Evolutionary conservation across 2,113 vertebrate species (phyloP), one percentile per base, ranked within the genome.

Genomic region (Atlantisia rogersi): DNA sequence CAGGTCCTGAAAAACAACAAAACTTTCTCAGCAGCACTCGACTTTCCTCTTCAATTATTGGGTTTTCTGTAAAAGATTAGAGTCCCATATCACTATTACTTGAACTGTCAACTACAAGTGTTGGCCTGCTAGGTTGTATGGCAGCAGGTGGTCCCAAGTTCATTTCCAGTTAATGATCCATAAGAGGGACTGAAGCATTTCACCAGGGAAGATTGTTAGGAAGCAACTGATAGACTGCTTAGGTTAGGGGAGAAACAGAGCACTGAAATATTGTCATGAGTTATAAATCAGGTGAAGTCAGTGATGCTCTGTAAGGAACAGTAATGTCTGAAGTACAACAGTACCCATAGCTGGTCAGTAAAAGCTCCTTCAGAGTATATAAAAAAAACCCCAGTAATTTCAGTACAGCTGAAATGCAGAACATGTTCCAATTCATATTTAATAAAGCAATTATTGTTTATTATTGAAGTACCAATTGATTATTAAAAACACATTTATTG

Each of bases 401-500:
- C 67, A 90, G 74, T 50, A 53, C 9, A 25, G 92, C 78, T 44
- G 31, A 95, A 95, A 90, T 37, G 70, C 84, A 92, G 63, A 70
- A 52, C 90, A 35, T 79, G 67, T 80, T 95, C 77, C 46, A 87
- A 90, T 84, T 97, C 91, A 20, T 93, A 83, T 97, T 95, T 94
- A 97, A 97, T 95, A 95, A 83, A 82, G 93, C 73, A 97, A 96
- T 97, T 97, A 95, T 95, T 96, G 94, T 97, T 96, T 97, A 94
- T 97, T 95, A 98, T 96, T 94, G 80, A 97, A 98, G 95, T 96
- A 96, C 93, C 97, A 96, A 97, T 96, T 97, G 97, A 97, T 98
- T 95, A 98, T 98, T 97, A 98, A 94, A 98, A 98, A 94, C 98
- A 98, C 94, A 97, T 98, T 98, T 97, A 95, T 91, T 95, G 94